phyloP scores from a whole-genome alignment of 2,113 vertebrate genomes.

The Chionis minor region DNA sequence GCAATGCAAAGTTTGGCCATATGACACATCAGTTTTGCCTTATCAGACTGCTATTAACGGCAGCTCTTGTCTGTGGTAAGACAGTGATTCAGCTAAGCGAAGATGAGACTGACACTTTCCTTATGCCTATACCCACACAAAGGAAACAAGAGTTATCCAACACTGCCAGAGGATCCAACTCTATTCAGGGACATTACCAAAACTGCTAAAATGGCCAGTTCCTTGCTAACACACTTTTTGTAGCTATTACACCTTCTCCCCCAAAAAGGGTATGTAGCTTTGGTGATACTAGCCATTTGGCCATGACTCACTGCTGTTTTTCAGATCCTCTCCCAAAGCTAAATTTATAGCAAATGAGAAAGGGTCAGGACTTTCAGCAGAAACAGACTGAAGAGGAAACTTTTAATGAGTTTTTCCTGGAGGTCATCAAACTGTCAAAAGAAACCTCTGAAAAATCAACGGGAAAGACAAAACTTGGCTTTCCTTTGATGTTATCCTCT shows the following conservation, averaged over 20 bases:
- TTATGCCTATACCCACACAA: background rate
- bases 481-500: background rate
- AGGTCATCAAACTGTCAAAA: background rate
- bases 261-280: too few relatives aligned
- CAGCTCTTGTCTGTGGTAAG: background rate
- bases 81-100: background rate
- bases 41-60: background rate
- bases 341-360: slow-evolving; percentile 11
- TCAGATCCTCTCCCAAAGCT: background rate
- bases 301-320: background rate
- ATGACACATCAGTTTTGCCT: slow-evolving; percentile 4
- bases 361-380: background rate
- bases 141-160: background rate
- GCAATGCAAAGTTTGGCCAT: background rate
- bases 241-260: background rate
- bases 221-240: background rate
- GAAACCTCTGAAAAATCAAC: background rate
- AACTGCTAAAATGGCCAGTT: background rate
- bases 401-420: slow-evolving; percentile 13
- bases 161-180: background rate
- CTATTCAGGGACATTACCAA: background rate
- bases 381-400: background rate
- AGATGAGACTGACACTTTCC: background rate
- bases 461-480: background rate
- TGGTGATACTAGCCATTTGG: background rate